Percentiles rank a stretch among this genome's conserved stretches.
These are phyloP conservation scores for Aporophyla nigra DNA, from an alignment of 2,888 invertebrate species.

Conservation along the genomic window DNA sequence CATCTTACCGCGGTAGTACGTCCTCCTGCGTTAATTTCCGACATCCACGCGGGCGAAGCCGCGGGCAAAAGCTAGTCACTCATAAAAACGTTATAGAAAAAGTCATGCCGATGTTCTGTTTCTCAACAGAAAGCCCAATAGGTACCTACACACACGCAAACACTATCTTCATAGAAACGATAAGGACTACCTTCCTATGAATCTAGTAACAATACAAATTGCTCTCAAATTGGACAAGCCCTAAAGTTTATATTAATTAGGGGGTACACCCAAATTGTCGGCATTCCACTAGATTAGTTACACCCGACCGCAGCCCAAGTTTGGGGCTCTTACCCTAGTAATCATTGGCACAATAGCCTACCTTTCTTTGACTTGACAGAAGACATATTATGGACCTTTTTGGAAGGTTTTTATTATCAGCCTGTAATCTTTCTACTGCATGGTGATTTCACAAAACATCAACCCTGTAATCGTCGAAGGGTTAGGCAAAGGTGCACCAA, in stretches of 20 bases:
- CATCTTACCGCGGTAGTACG: no score
- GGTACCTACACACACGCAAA: background rate
- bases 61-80: no score
- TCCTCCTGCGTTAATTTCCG: no score
- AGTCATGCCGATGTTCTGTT: background rate
- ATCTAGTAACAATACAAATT: conserved; percentile 52
- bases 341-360: conserved; percentile 50
- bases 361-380: conserved; percentile 41
- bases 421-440: background rate
- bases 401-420: background rate
- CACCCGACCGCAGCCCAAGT: conserved; percentile 58
- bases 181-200: background rate
- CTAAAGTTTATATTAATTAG: conserved; percentile 67
- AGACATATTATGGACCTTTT: conserved; percentile 10
- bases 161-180: background rate
- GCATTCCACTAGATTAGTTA: conserved; percentile 68
- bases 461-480: no score
- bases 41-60: no score
- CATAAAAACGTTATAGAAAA: background rate
- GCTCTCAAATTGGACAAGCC: conserved; percentile 52
- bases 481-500: no score
- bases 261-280: conserved; percentile 60
- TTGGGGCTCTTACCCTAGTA: conserved; percentile 53
- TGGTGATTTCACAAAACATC: no score
- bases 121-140: background rate